Base-by-base conservation (phyloP, 2,888 invertebrate genomes). In the Minunthozetes semirufus region DNA sequence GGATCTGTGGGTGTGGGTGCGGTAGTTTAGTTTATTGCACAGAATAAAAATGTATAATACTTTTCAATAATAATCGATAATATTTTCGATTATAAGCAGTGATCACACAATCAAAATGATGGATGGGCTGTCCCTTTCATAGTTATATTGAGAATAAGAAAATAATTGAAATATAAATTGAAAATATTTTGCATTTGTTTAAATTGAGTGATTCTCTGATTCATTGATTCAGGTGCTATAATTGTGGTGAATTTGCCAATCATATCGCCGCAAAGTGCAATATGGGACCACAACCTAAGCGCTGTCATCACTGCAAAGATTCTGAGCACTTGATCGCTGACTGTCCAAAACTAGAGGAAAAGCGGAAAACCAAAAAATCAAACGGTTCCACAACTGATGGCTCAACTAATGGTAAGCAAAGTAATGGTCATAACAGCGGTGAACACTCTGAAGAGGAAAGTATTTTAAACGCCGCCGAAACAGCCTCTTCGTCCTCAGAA, bases 181-280 rank as follows among this genome's bases (percentile, higher is more conserved):
- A 33, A 33, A 33, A 33, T 33, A 6, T 33, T 5, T 53, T 53
- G 19, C 2, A 27, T n/a, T n/a, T n/a, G n/a, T n/a, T n/a, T 27
- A 59, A 22, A 27, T 1, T 59, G 59, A 27, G 3, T 56, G 25
- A 4, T 1, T 56, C n/a, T 56, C 11, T 53, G 53, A 22, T 19
- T 22, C 25, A 56, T 56, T 48, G 48, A 13, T 6, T 27, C 83
- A 91, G 92, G 82, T 94, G 94, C 85, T 94, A 93, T 84, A 94
- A 94, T 83, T 94, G 94, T 81, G 93, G 94, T 5, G 92, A 93
- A 83, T 93, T 93, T 82, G 91, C 92, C 71, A 93, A 93, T 84
- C 94, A 94, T 84, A 90, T 94, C 81, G 94, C 94, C 46, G 90
- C 92, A 48, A 93, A 93, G 83, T 94, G 94, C 84, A 88, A 88